Evolutionary conservation across 2,113 vertebrate species (phyloP).

Genomic region (Stictonetta naevosa): DNA sequence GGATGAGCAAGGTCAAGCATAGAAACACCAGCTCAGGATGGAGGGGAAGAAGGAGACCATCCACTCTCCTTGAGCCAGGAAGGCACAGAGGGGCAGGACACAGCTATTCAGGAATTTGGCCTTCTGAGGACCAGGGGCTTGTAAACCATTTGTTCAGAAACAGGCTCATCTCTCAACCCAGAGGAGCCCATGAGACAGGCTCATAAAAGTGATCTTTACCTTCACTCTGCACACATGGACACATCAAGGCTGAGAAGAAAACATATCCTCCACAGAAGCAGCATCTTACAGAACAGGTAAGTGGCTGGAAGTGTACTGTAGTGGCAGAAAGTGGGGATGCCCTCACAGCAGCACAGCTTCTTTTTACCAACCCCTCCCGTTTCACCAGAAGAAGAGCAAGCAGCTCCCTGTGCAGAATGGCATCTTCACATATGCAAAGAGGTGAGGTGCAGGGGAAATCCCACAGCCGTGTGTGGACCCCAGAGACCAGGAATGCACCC

Average conservation of each 20-base stretch:
- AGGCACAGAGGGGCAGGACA: background rate
- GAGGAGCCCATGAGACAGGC: fast-evolving
- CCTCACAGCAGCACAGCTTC: no score
- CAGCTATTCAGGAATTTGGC: background rate
- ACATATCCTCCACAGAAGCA: fast-evolving
- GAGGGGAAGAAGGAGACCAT: background rate
- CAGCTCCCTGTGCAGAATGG: background rate
- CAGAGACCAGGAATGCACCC: background rate
- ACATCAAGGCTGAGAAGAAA: background rate
- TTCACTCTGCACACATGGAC: fast-evolving
- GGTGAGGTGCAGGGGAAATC: background rate
- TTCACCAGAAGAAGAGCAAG: background rate
- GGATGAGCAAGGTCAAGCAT: background rate
- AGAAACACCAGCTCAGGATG: background rate
- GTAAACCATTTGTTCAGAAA: background rate
- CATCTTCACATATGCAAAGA: background rate
- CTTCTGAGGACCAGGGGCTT: background rate
- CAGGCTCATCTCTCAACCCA: background rate
- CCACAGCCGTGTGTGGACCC: background rate
- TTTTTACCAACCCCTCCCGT: background rate
- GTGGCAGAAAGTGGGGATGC: background rate
- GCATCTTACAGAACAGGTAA: background rate
- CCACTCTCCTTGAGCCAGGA: fast-evolving
- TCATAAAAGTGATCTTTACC: background rate
- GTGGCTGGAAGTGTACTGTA: background rate